Evolutionary conservation across 1,140 invertebrate genomes (phyloP).

Genomic region (Leptinotarsa texana): DNA sequence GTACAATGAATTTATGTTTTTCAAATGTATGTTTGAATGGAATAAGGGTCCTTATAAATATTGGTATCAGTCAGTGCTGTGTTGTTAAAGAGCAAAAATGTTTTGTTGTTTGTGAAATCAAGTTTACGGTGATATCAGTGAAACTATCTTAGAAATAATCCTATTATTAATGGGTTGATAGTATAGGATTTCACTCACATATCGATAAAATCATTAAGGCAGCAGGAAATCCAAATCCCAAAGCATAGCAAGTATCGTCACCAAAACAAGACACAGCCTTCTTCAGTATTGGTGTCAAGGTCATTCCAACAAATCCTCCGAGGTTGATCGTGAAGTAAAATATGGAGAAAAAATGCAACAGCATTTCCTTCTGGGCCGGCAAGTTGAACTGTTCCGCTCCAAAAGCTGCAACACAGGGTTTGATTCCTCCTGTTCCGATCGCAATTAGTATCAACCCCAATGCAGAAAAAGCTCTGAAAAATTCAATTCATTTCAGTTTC

Average conservation of each 20-base stretch:
- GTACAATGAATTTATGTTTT: too few relatives aligned
- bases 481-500: too few relatives aligned
- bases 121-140: too few relatives aligned
- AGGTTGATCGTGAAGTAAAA: slow-evolving; percentile 83
- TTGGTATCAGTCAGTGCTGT: too few relatives aligned
- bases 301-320: slow-evolving; percentile 74
- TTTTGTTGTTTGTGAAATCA: too few relatives aligned
- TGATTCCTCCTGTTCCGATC: slow-evolving; percentile 87
- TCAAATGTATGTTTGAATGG: too few relatives aligned
- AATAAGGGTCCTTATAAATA: too few relatives aligned
- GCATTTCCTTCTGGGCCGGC: slow-evolving; percentile 61
- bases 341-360: slow-evolving; percentile 74
- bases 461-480: slow-evolving; percentile 56
- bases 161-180: neutral
- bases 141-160: too few relatives aligned
- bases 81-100: too few relatives aligned
- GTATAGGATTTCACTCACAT: slow-evolving; percentile 54
- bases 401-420: slow-evolving; percentile 78
- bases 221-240: slow-evolving; percentile 79
- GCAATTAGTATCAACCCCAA: slow-evolving; percentile 82
- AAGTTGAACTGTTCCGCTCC: slow-evolving; percentile 77
- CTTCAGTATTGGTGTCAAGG: slow-evolving; percentile 74
- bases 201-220: slow-evolving; percentile 68
- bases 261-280: slow-evolving; percentile 73
- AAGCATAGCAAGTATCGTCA: slow-evolving; percentile 73